Conservation (phyloP, 2,888 invertebrate species). For the Eumerus sabulonum region DNA sequence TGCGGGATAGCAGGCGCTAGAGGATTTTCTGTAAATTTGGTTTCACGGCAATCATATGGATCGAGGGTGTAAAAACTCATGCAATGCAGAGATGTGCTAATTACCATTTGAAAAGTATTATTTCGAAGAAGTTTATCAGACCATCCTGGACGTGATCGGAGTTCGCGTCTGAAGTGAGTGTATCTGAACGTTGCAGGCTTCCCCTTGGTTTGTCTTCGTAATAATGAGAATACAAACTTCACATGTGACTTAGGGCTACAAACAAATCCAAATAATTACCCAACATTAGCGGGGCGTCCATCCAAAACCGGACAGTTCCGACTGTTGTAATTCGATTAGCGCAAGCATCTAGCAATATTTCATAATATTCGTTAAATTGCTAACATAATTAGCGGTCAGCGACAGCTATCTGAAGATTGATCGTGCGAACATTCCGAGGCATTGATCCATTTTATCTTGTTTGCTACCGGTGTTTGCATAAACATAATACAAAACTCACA, state of each 20-base stretch:
- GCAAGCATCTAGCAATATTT: slow-evolving; percentile 10
- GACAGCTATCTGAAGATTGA: not conserved
- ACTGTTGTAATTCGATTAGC: slow-evolving; percentile 30
- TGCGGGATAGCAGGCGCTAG: slow-evolving; percentile 22
- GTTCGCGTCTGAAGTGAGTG: no score
- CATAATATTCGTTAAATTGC: slow-evolving; percentile 39
- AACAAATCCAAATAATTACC: slow-evolving; percentile 4
- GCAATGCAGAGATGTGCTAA: not conserved
- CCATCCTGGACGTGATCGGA: slow-evolving; percentile 7
- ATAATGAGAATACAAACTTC: no score
- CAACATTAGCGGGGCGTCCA: slow-evolving; percentile 2
- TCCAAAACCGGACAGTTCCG: not conserved
- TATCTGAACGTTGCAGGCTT: no score
- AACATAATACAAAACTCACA: slow-evolving; percentile 21
- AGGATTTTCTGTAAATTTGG: slow-evolving; percentile 15
- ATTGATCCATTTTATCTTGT: slow-evolving; percentile 44
- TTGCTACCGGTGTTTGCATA: not conserved
- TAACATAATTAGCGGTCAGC: not conserved
- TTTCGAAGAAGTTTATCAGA: no score
- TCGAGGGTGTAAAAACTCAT: slow-evolving; percentile 2
- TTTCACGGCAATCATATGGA: slow-evolving; percentile 15
- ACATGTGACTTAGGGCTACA: no score
- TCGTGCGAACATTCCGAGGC: slow-evolving; percentile 40
- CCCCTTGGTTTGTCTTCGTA: no score
- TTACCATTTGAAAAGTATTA: not conserved